Conservation (phyloP, 2,113 vertebrate genomes). For the Gambusia affinis region DNA sequence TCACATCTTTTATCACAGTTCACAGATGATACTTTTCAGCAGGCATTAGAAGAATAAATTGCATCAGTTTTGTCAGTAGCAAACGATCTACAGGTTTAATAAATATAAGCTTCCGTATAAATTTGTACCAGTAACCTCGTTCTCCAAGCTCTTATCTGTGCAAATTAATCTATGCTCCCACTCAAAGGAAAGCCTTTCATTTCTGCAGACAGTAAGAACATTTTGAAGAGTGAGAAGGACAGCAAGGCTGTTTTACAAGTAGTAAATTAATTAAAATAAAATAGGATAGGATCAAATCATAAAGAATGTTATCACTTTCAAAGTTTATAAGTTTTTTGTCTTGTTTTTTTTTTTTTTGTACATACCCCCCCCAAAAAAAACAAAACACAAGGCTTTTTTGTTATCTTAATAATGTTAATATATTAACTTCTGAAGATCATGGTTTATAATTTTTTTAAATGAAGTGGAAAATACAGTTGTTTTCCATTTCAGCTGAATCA, state of each 20-base stretch:
- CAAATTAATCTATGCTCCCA: conserved; percentile 15
- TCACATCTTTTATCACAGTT: too few species aligned
- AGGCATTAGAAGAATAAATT: too few species aligned
- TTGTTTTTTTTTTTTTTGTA: too few species aligned
- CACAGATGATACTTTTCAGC: too few species aligned
- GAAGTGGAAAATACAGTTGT: neutral
- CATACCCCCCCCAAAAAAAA: too few species aligned
- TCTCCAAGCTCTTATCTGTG: conserved; percentile 16
- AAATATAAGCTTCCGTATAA: conserved; percentile 5
- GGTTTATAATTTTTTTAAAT: neutral
- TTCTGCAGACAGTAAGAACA: conserved; percentile 5
- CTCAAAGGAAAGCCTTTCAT: conserved; percentile 14
- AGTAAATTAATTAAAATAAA: neutral
- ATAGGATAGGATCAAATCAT: conserved; percentile 5
- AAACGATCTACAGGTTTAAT: too few species aligned
- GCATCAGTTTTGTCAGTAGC: too few species aligned
- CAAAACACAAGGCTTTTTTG: too few species aligned
- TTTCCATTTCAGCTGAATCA: neutral
- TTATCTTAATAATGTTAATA: too few species aligned
- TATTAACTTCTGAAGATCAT: neutral
- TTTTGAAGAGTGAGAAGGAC: conserved; percentile 6
- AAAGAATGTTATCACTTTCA: neutral
- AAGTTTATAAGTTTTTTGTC: conserved; percentile 15
- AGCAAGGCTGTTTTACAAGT: conserved; percentile 19
- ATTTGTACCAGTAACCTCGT: conserved; percentile 8